Evolutionary conservation across 2,797 vertebrate species (phyloP).

Genomic region (Pelodytes ibericus): DNA sequence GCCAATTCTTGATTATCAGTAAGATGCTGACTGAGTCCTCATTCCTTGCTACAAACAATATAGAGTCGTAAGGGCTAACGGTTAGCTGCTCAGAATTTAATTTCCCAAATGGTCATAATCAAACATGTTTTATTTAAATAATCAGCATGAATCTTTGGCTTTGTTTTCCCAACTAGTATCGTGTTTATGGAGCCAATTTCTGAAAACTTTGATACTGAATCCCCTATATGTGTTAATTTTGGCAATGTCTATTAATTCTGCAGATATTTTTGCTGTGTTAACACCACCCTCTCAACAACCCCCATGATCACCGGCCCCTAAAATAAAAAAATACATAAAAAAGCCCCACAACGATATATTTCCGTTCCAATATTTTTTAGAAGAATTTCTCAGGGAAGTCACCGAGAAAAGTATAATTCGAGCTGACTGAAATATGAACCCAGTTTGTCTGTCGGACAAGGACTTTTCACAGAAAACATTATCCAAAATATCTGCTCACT

Average conservation of each 20-base stretch:
- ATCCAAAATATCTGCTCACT: slow-evolving; percentile 76
- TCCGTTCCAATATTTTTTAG: slow-evolving; percentile 69
- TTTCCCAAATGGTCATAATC: slow-evolving; percentile 94
- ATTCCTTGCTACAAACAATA: slow-evolving; percentile 73
- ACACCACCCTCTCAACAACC: slow-evolving; percentile 76
- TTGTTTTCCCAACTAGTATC: slow-evolving; percentile 88
- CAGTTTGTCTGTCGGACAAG: slow-evolving; percentile 84
- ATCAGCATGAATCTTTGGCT: slow-evolving; percentile 87
- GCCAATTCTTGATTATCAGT: slow-evolving; percentile 56
- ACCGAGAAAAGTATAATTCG: slow-evolving; percentile 81
- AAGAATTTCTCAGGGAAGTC: slow-evolving; percentile 72
- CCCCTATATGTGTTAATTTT: slow-evolving; percentile 94
- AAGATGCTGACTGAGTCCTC: slow-evolving; percentile 69
- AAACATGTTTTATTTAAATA: slow-evolving; percentile 93
- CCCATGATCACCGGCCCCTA: slow-evolving; percentile 75
- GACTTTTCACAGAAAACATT: slow-evolving; percentile 95
- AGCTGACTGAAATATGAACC: slow-evolving; percentile 81
- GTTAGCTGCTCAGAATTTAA: slow-evolving; percentile 79
- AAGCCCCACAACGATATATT: slow-evolving; percentile 72
- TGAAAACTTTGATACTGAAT: slow-evolving; percentile 95
- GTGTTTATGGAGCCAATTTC: slow-evolving; percentile 95
- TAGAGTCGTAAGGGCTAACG: slow-evolving; percentile 76
- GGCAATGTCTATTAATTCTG: slow-evolving; percentile 86
- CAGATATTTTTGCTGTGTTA: slow-evolving; percentile 85
- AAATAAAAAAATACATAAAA: too few species aligned